Evolutionary conservation across 2,888 invertebrate genomes (phyloP), one percentile per base, ranked within the genome.

Genomic region (Panzeria rudis): DNA sequence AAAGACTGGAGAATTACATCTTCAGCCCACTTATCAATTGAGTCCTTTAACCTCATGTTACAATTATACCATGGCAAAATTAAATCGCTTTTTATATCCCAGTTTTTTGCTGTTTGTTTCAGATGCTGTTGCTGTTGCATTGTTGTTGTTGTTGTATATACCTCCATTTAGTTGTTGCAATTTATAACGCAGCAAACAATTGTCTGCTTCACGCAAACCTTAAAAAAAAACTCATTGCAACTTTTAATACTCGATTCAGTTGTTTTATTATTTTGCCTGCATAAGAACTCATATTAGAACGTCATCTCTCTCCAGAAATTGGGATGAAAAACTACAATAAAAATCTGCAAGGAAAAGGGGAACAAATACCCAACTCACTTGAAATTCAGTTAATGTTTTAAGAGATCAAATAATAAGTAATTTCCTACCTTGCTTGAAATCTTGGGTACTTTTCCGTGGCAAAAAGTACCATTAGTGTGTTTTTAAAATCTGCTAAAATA

Each of bases 221-320:
- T 64, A 23, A 84, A 69, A 62, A 64, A 29, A 29, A 56, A 71
- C 29, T 90, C 89, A 90, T 91, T 90, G 90, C 89, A 89, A 89
- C 90, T 91, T 91, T 91, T 90, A 90, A 89, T 89, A 89, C 89
- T 89, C 90, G 88, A 89, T 90, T 15, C 41, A 41, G 20, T 88
- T 88, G 0, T 69, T 38, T 50, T 35, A 23, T 77, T 56, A 17
- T 76, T 13, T 13, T 59, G 56, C 54, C 75, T 35, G 54, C 32
- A 44, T 41, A n/a, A n/a, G 41, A 66, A 66, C 29, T 87, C 78
- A 35, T 86, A 85, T 81, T 84, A 64, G 56, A 78, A 78, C 78
- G 78, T 72, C 69, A 82, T 81, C 69, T 77, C 47, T 52, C 61
- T 72, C 6, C 54, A 41, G 8, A 52, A 47, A 44, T 35, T 54